Evolutionary conservation across 1,140 invertebrate genomes (phyloP).

Genomic region (Sycophaga agraensis): DNA sequence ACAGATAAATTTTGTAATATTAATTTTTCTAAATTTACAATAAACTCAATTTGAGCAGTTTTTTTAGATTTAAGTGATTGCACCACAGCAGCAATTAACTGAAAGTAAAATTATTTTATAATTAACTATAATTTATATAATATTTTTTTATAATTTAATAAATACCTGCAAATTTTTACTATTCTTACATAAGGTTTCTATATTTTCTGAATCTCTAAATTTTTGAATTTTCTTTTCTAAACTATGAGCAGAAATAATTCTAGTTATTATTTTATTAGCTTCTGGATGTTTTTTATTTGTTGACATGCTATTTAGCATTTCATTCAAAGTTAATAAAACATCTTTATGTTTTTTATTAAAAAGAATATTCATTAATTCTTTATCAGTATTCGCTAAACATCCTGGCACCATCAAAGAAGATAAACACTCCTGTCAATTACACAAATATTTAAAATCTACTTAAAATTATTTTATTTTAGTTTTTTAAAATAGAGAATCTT

Average conservation of each 20-base stretch:
- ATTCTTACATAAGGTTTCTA: conserved; percentile 35
- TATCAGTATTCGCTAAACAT: conserved; percentile 47
- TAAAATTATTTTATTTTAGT: conserved; percentile 1
- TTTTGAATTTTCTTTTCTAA: conserved; percentile 58
- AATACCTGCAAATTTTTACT: conserved; percentile 57
- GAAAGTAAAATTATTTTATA: conserved; percentile 35
- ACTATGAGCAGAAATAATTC: conserved; percentile 63
- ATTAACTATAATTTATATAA: background rate
- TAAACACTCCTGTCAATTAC: conserved; percentile 39
- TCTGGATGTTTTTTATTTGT: conserved; percentile 48
- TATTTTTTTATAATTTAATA: conserved; percentile 21
- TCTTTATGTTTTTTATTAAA: conserved; percentile 64
- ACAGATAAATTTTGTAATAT: conserved; percentile 62
- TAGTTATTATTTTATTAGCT: conserved; percentile 42
- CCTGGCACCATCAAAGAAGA: conserved; percentile 45
- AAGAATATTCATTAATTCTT: conserved; percentile 55
- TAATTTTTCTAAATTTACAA: conserved; percentile 62
- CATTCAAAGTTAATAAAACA: conserved; percentile 61
- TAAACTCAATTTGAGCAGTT: conserved; percentile 57
- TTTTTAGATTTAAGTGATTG: conserved; percentile 62
- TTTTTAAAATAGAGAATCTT: conserved; percentile 46
- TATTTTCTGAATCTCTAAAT: conserved; percentile 40
- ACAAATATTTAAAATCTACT: background rate
- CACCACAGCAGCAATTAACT: conserved; percentile 63
- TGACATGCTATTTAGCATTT: conserved; percentile 58